Base-by-base conservation (phyloP, 1,140 invertebrate species). In the Drosophila sechellia region DNA sequence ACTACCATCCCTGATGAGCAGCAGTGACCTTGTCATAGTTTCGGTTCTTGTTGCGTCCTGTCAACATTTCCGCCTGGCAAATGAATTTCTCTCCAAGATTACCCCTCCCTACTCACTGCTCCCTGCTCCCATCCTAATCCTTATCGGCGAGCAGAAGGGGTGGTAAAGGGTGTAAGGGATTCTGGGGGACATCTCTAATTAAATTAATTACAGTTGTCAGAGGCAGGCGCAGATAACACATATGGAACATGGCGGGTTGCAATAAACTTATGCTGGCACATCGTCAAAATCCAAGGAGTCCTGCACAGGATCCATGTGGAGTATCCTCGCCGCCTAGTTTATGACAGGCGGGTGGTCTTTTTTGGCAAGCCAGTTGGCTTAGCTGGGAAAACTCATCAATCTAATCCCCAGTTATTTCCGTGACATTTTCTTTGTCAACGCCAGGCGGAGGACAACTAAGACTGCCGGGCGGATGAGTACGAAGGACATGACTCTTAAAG, bases 381-480 rank as follows among this genome's bases (percentile, higher is more conserved):
- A 71, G 69, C 83, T 43, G 61, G 61, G 61, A 56, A 86, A 86
- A 86, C 81, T 86, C 78, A 86, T 86, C 81, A 86, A 86, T 86
- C 81, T 86, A 87, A 86, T 86, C 81, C 83, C 73, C 75, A 81
- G 81, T 72, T 87, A 86, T 86, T 86, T 86, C 83, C 83, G 81
- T 86, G 83, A 87, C 83, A 81, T 86, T 81, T 86, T 86, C 81
- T 79, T 87, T 87, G 79, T 79, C 81, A 78, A 72, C 76, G 50
- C 50, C 37, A 59, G 42, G 53, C 34, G 50, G 43, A 64, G 37
- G 55, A 45, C 71, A 52, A 56, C 71, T 55, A 56, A 54, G 34
- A 45, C 40, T 17, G 10, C 15, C 15, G 22, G 42, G 56, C 59
- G 56, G 55, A 56, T 50, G 25, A 27, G 13, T 31, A 0, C 61